phyloP scores from a whole-genome alignment of 2,888 invertebrate species.

The Ephialtes manifestator region DNA sequence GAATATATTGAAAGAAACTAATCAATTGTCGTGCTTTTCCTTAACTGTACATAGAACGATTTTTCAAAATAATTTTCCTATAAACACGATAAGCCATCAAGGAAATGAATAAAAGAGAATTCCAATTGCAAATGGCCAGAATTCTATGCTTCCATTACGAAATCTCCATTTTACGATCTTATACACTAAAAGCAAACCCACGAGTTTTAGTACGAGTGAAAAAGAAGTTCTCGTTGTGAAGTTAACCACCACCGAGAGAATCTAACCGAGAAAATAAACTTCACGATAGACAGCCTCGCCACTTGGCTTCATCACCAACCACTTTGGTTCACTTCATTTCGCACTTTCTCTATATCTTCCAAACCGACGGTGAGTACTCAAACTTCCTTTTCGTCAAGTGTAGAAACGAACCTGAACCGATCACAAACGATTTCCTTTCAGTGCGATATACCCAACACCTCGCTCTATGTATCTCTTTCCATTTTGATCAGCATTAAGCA shows the following conservation, averaged over 20 bases:
- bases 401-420: constrained; percentile 44
- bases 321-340: constrained; percentile 29
- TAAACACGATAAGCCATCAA: too few relatives aligned
- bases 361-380: constrained; percentile 2
- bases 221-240: background rate
- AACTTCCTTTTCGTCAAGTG: constrained; percentile 56
- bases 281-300: constrained; percentile 26
- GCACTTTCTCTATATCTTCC: constrained; percentile 19
- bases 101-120: background rate
- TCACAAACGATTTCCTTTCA: constrained; percentile 49
- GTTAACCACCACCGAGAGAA: background rate
- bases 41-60: too few relatives aligned
- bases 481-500: constrained; percentile 54
- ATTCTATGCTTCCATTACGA: background rate
- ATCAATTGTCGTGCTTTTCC: too few relatives aligned
- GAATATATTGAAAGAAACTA: too few relatives aligned
- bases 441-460: background rate
- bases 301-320: background rate
- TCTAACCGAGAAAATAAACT: constrained; percentile 23
- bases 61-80: too few relatives aligned
- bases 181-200: background rate
- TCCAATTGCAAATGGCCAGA: background rate
- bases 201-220: background rate
- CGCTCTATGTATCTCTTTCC: constrained; percentile 35
- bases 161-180: constrained; percentile 1